These are phyloP conservation scores for Rapana venosa DNA, from an alignment of 2,888 invertebrate genomes.

Conservation along the genomic window DNA sequence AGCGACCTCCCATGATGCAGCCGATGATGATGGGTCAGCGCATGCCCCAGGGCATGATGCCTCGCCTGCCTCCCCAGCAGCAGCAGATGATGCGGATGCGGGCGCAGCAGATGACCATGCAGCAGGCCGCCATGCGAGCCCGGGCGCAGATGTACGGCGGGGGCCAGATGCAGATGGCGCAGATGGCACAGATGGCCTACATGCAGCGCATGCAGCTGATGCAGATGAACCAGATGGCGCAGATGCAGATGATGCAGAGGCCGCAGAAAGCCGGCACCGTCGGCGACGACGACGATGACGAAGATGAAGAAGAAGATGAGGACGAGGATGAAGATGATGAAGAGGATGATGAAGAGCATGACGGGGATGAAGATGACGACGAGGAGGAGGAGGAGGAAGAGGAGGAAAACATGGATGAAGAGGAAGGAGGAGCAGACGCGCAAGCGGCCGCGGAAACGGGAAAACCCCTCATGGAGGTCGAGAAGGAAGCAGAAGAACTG, in stretches of 20 bases:
- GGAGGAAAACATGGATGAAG: not conserved
- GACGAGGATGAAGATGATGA: slow-evolving; percentile 24
- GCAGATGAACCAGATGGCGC: slow-evolving; percentile 35
- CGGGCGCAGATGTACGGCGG: slow-evolving; percentile 22
- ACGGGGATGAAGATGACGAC: slow-evolving; percentile 54
- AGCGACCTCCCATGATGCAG: slow-evolving; percentile 15
- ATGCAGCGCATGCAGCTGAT: slow-evolving; percentile 39
- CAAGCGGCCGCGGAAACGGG: not conserved
- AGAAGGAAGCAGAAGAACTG: slow-evolving; percentile 20
- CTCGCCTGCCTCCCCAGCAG: slow-evolving; percentile 10
- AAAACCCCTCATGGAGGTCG: not conserved
- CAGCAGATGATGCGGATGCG: slow-evolving; percentile 25
- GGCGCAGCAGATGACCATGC: slow-evolving; percentile 31
- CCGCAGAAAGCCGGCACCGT: not conserved
- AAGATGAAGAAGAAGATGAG: not conserved
- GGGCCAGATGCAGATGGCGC: slow-evolving; percentile 29
- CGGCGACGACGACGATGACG: not conserved
- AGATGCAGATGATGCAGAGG: slow-evolving; percentile 27
- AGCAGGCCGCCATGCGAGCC: slow-evolving; percentile 32
- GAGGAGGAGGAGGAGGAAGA: slow-evolving; percentile 49
- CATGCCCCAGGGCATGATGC: slow-evolving; percentile 32
- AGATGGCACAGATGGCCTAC: slow-evolving; percentile 28
- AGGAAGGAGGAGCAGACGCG: not conserved
- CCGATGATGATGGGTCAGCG: not conserved
- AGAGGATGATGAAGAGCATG: not conserved